Conservation (phyloP, 2,113 vertebrate species). For the Triplophysa rosa region DNA sequence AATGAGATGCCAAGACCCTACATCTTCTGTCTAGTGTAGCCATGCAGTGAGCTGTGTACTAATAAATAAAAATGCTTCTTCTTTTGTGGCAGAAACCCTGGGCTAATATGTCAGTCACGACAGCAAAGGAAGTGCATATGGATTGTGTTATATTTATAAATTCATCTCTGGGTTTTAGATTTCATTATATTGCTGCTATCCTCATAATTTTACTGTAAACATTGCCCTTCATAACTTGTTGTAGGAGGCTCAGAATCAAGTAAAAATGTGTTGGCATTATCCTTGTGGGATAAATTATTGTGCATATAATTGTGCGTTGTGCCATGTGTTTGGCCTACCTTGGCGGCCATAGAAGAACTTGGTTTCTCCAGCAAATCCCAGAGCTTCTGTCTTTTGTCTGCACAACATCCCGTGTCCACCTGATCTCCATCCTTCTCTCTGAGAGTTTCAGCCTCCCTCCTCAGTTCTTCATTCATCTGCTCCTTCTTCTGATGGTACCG, state of each 20-base stretch:
- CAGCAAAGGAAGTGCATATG: not conserved
- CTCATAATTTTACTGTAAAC: not conserved
- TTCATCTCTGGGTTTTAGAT: not conserved
- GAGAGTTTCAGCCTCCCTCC: constrained; percentile 90
- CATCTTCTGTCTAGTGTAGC: constrained; percentile 8
- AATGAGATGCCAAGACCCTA: constrained; percentile 19
- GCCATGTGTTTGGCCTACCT: constrained; percentile 76
- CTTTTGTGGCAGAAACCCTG: constrained; percentile 2
- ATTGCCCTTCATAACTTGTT: constrained; percentile 1
- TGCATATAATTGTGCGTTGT: not conserved
- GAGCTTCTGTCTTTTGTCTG: constrained; percentile 93
- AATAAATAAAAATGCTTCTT: constrained; percentile 13
- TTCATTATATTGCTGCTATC: not conserved
- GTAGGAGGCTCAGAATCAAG: not conserved
- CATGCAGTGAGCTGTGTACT: not conserved
- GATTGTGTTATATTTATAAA: constrained; percentile 16
- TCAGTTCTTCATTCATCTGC: constrained; percentile 98
- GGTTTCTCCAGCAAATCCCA: constrained; percentile 99
- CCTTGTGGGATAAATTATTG: not conserved
- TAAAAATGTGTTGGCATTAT: not conserved
- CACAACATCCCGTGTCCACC: constrained; percentile 89
- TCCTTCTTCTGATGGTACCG: constrained; percentile 99
- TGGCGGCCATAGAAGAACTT: constrained; percentile 93
- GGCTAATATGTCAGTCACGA: constrained; percentile 13
- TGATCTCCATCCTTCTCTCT: constrained; percentile 89